phyloP scores from a whole-genome alignment of 2,888 invertebrate species.

The Harpagoxenus sublaevis region DNA sequence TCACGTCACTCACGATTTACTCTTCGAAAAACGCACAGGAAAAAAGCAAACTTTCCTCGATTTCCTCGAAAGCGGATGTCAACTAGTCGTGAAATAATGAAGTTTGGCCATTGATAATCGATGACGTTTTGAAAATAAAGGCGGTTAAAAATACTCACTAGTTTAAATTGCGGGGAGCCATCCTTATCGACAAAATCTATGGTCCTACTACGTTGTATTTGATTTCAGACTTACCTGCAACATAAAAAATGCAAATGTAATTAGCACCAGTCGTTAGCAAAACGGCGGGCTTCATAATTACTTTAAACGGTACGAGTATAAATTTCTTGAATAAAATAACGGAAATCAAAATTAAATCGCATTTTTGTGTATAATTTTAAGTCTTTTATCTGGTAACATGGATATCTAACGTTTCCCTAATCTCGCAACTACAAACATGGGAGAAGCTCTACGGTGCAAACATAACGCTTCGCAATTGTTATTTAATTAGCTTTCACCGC shows the following conservation, averaged over 20 bases:
- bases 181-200: slow-evolving; percentile 2
- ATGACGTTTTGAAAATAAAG: neutral
- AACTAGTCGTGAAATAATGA: slow-evolving; percentile 22
- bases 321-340: neutral
- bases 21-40: neutral
- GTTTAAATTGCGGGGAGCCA: neutral
- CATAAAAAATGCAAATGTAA: slow-evolving; percentile 19
- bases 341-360: neutral
- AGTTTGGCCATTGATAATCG: slow-evolving; percentile 16
- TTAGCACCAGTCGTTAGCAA: neutral
- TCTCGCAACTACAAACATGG: slow-evolving; percentile 3
- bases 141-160: slow-evolving; percentile 23
- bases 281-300: neutral
- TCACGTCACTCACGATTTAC: neutral
- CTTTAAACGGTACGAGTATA: neutral
- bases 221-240: slow-evolving; percentile 44
- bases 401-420: neutral
- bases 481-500: slow-evolving; percentile 74
- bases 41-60: slow-evolving; percentile 58
- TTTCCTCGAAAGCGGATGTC: slow-evolving; percentile 37
- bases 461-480: slow-evolving; percentile 76
- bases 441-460: slow-evolving; percentile 69
- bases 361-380: neutral
- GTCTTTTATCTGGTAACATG: neutral
- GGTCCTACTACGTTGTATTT: neutral